Conservation (phyloP, 1,140 invertebrate species). For the Pteromalus puparum region DNA sequence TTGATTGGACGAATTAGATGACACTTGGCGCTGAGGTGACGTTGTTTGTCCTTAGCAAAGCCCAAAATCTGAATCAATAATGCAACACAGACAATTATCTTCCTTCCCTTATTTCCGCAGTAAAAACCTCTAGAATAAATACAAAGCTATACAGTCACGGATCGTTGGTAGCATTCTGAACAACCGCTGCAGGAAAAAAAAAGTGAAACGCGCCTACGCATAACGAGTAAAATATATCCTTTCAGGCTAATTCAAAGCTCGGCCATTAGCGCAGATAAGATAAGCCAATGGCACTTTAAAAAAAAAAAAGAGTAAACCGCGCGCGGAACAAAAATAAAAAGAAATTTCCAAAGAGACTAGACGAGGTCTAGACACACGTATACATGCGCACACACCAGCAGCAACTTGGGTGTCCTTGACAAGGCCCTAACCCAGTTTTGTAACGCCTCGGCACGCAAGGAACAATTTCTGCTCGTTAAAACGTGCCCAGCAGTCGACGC, state of each 20-base stretch:
- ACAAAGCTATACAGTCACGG: too few relatives aligned
- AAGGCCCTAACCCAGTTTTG: slow-evolving; percentile 43
- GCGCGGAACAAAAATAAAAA: background rate
- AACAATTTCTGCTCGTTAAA: slow-evolving; percentile 12
- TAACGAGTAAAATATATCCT: too few relatives aligned
- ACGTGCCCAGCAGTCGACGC: background rate
- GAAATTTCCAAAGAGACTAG: background rate
- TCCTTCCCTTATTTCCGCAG: too few relatives aligned
- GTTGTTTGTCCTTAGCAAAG: too few relatives aligned
- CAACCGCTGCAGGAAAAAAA: too few relatives aligned
- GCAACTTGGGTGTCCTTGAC: slow-evolving; percentile 17
- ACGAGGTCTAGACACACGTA: background rate
- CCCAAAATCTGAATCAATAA: too few relatives aligned
- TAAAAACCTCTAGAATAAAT: too few relatives aligned
- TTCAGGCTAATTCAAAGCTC: background rate
- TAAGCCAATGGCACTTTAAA: background rate
- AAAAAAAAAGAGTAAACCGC: background rate
- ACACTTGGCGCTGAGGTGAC: too few relatives aligned
- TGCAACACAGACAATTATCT: too few relatives aligned
- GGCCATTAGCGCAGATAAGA: background rate
- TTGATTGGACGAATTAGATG: background rate
- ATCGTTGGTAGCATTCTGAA: too few relatives aligned
- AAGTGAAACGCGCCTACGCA: too few relatives aligned
- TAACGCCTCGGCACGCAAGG: slow-evolving; percentile 15
- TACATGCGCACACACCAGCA: background rate